Evolutionary conservation across 1,140 invertebrate species (phyloP).

Genomic region (Drosophila burlai): DNA sequence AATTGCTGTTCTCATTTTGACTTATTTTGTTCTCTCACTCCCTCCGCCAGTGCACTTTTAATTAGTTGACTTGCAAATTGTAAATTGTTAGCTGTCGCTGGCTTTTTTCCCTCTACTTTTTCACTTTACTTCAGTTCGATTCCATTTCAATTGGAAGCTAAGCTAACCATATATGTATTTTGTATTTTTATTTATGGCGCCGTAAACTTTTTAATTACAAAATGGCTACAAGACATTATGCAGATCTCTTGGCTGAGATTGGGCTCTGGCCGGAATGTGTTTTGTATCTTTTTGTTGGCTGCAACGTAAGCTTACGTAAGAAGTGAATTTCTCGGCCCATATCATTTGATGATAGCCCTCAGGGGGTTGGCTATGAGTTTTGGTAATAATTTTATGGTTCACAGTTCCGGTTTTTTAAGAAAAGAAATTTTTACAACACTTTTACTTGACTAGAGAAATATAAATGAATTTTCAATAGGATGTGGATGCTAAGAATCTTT

Average conservation of each 20-base stretch:
- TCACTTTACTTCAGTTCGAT: constrained; percentile 29
- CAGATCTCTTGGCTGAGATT: constrained; percentile 54
- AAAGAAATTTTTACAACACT: background rate
- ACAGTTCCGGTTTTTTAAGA: background rate
- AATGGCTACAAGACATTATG: constrained; percentile 74
- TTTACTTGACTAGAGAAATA: background rate
- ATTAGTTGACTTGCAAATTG: constrained; percentile 71
- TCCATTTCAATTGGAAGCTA: constrained; percentile 24
- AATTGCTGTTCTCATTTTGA: constrained; percentile 68
- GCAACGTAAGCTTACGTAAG: constrained; percentile 55
- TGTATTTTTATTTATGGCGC: constrained; percentile 64
- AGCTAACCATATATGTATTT: constrained; percentile 16
- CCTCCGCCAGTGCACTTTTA: constrained; percentile 47
- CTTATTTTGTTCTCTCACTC: constrained; percentile 42
- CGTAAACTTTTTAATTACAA: constrained; percentile 77
- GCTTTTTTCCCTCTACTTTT: constrained; percentile 37
- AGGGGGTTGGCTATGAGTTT: constrained; percentile 15
- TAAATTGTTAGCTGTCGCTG: constrained; percentile 51
- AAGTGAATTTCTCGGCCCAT: constrained; percentile 28
- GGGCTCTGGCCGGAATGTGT: constrained; percentile 32
- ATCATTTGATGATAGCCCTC: constrained; percentile 18
- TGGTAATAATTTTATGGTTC: background rate
- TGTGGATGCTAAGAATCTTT: background rate
- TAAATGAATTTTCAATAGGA: background rate
- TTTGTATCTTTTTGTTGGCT: constrained; percentile 26